These are phyloP conservation scores for Pachypeltis micranthus DNA, from an alignment of 1,140 invertebrate genomes.

Conservation along the genomic window DNA sequence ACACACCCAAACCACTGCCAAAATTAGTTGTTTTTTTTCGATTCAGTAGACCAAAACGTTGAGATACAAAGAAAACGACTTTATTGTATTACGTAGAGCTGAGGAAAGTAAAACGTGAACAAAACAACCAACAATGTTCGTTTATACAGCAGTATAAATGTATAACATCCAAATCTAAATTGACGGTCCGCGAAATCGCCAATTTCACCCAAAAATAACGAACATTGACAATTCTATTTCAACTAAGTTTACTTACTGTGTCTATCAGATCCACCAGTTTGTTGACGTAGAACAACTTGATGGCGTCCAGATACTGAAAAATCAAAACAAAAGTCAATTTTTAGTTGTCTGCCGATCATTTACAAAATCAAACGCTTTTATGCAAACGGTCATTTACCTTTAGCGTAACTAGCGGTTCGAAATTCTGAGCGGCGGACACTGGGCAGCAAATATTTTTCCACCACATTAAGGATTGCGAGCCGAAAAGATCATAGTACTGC, in stretches of 20 bases:
- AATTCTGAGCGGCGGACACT: slow-evolving; percentile 8
- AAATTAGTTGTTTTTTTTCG: too few relatives aligned
- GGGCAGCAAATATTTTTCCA: slow-evolving; percentile 5
- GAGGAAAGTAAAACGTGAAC: too few relatives aligned
- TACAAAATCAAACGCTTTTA: background rate
- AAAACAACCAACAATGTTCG: too few relatives aligned
- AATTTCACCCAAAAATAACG: too few relatives aligned
- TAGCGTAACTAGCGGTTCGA: background rate
- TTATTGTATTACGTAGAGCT: too few relatives aligned
- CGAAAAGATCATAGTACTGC: background rate
- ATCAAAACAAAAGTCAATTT: background rate
- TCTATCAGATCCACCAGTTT: slow-evolving; percentile 8
- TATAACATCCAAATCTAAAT: too few relatives aligned
- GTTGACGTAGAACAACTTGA: background rate
- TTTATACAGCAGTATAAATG: too few relatives aligned
- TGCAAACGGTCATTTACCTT: background rate
- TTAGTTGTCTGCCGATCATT: background rate
- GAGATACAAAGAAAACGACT: too few relatives aligned
- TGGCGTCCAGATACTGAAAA: background rate
- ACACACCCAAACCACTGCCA: too few relatives aligned
- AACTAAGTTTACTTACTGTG: background rate
- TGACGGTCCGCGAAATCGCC: too few relatives aligned
- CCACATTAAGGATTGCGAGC: background rate
- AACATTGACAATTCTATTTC: slow-evolving; percentile 10
- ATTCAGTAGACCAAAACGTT: too few relatives aligned